Evolutionary conservation across 2,888 invertebrate genomes (phyloP).

Genomic region (Hydroisotoma schaefferi): DNA sequence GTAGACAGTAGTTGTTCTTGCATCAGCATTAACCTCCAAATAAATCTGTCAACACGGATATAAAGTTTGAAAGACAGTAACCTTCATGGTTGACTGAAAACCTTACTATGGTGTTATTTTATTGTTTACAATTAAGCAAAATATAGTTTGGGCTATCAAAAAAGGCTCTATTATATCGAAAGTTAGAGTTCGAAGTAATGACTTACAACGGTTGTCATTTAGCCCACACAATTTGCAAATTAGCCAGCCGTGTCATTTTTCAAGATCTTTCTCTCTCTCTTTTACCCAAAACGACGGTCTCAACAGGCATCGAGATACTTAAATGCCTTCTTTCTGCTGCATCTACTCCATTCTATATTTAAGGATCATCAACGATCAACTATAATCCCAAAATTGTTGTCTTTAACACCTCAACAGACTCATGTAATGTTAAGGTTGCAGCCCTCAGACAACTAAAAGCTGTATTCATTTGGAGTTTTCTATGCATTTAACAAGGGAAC

Average conservation of each 20-base stretch:
- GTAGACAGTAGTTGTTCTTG: no score
- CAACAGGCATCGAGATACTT: no score
- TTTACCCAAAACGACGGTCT: no score
- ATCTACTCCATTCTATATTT: no score
- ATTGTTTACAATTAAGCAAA: background rate
- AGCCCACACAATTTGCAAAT: background rate
- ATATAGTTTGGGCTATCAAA: background rate
- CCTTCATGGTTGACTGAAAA: slow-evolving; percentile 12
- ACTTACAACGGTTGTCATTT: slow-evolving; percentile 1
- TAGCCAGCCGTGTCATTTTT: slow-evolving; percentile 7
- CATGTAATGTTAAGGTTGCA: no score
- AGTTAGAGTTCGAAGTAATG: slow-evolving; percentile 1
- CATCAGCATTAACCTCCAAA: background rate
- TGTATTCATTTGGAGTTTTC: no score
- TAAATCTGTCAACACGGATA: slow-evolving; percentile 2
- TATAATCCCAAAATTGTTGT: no score
- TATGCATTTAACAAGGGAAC: no score
- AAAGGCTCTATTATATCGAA: background rate
- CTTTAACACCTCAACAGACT: no score
- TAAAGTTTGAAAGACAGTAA: background rate
- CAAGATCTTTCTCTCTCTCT: slow-evolving; percentile 2
- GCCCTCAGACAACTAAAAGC: no score
- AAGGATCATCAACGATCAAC: no score
- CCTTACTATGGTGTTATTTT: slow-evolving; percentile 8
- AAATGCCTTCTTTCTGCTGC: no score